These are phyloP conservation scores for Musca domestica DNA, from an alignment of 1,140 invertebrate species.

Conservation along the genomic window DNA sequence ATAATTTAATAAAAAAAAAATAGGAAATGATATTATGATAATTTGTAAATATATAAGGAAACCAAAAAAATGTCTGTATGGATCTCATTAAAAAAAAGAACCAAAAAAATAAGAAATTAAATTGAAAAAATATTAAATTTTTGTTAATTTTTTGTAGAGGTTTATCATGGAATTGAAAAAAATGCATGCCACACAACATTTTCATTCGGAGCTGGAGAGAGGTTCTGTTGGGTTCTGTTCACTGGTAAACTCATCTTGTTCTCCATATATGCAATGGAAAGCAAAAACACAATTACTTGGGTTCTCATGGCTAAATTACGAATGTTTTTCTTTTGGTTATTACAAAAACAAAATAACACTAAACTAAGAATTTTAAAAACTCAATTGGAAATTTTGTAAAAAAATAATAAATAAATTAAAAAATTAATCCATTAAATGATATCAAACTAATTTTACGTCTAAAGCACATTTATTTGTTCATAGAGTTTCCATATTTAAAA, in stretches of 20 bases:
- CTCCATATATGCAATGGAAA: background rate
- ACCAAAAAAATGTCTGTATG: slow-evolving; percentile 48
- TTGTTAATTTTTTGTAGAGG: background rate
- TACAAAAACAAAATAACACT: background rate
- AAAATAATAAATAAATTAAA: background rate
- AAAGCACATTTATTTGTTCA: slow-evolving; percentile 24
- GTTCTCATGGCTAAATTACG: background rate
- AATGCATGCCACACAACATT: slow-evolving; percentile 40
- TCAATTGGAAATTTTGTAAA: background rate
- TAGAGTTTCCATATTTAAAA: background rate
- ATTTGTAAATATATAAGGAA: background rate
- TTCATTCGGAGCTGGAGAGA: slow-evolving; percentile 26
- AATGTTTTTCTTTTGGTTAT: background rate
- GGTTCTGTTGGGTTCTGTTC: background rate
- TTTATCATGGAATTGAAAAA: slow-evolving; percentile 8
- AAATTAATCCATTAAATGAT: background rate
- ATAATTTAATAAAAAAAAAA: slow-evolving; percentile 8
- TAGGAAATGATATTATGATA: background rate
- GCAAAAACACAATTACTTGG: background rate
- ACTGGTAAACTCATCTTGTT: background rate
- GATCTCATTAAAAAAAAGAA: slow-evolving; percentile 42
- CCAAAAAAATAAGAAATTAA: slow-evolving; percentile 11
- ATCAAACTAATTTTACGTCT: slow-evolving; percentile 18
- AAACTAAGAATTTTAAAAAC: background rate
- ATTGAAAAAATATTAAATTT: background rate